Conservation (phyloP, 2,113 vertebrate genomes). For the Bothrops jararaca region DNA sequence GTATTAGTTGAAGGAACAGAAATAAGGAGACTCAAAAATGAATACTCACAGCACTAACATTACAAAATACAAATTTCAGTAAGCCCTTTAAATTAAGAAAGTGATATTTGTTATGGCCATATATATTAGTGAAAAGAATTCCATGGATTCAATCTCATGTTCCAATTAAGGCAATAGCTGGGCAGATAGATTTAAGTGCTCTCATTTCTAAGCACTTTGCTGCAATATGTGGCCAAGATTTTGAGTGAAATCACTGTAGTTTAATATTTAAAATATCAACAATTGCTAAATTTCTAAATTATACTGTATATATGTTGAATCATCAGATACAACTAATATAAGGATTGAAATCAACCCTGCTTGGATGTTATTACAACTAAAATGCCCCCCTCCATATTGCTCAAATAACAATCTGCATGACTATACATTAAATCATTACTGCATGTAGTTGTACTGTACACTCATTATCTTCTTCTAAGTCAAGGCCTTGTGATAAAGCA, state of each 20-base stretch:
- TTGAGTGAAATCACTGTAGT: not conserved
- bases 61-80: accelerated
- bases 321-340: not conserved
- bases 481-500: not conserved
- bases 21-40: not conserved
- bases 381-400: not conserved
- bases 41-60: not conserved
- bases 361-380: not conserved
- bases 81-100: accelerated
- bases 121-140: not conserved
- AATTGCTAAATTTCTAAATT: not conserved
- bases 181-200: not conserved
- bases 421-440: not conserved
- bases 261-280: not conserved
- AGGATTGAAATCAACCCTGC: not conserved
- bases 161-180: not conserved
- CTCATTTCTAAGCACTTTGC: not conserved
- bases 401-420: not conserved
- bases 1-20: not conserved
- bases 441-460: not conserved
- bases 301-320: not conserved
- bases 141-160: not conserved
- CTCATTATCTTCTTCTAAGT: not conserved
- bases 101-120: not conserved
- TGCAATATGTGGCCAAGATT: not conserved